Percentiles rank a stretch among this genome's conserved stretches.
phyloP scores from a whole-genome alignment of 2,888 invertebrate genomes.

The Heliconius aoede region DNA sequence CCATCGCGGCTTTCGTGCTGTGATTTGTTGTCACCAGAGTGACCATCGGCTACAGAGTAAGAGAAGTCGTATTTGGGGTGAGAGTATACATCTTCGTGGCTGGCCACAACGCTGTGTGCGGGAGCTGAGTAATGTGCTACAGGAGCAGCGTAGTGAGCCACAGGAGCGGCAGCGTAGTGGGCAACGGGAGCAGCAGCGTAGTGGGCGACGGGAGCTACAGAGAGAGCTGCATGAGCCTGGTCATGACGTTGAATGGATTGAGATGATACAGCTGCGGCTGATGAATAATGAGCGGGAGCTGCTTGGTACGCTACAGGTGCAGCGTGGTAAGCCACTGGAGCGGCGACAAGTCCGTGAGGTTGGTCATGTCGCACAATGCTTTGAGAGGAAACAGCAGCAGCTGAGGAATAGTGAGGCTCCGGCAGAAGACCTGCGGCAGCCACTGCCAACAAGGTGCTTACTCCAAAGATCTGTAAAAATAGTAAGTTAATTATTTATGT shows the following conservation, averaged over 20 bases:
- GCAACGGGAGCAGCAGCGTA: slow-evolving; percentile 51
- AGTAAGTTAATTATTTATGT: not conserved
- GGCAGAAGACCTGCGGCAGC: slow-evolving; percentile 54
- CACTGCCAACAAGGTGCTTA: slow-evolving; percentile 73
- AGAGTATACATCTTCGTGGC: slow-evolving; percentile 61
- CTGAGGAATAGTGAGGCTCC: slow-evolving; percentile 63
- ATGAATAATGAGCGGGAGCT: slow-evolving; percentile 53
- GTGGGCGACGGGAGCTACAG: slow-evolving; percentile 56
- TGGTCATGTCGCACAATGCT: slow-evolving; percentile 66
- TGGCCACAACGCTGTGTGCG: slow-evolving; percentile 63
- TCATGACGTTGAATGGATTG: slow-evolving; percentile 72
- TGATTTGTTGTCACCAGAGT: slow-evolving; percentile 82
- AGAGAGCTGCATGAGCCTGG: slow-evolving; percentile 55
- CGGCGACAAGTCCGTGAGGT: slow-evolving; percentile 52
- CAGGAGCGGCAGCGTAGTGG: slow-evolving; percentile 56
- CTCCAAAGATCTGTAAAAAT: slow-evolving; percentile 43
- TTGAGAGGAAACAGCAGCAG: slow-evolving; percentile 64
- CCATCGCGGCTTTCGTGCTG: slow-evolving; percentile 63
- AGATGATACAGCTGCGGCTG: slow-evolving; percentile 57
- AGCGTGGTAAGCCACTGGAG: slow-evolving; percentile 55
- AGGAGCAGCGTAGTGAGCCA: slow-evolving; percentile 55
- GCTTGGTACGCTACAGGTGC: slow-evolving; percentile 54
- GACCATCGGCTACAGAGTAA: slow-evolving; percentile 83
- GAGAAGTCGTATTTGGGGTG: slow-evolving; percentile 83
- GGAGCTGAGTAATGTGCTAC: slow-evolving; percentile 53